Evolutionary conservation across 2,797 vertebrate species (phyloP).

Genomic region (Hypotaenidia okinawae): DNA sequence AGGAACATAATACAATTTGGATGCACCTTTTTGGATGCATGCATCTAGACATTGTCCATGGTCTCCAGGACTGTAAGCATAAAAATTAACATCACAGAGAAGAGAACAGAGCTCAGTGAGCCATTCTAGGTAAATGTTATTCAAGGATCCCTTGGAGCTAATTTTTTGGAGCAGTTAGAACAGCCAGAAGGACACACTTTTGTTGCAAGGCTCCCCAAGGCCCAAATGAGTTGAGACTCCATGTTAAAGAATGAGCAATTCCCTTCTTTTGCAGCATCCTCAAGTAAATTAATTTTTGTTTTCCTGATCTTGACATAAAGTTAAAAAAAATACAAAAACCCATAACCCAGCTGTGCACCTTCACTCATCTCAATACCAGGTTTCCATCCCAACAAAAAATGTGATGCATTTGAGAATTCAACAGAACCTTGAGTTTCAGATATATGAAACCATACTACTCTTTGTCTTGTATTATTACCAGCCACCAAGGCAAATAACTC

Average conservation of each 20-base stretch:
- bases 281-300: slow-evolving; percentile 7
- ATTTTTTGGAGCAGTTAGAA: neutral
- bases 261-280: neutral
- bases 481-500: neutral
- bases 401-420: neutral
- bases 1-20: neutral
- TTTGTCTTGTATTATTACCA: slow-evolving; percentile 12
- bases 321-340: neutral
- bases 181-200: neutral
- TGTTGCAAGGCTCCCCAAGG: neutral
- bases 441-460: neutral
- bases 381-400: slow-evolving; percentile 4
- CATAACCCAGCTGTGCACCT: neutral
- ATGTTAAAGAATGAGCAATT: neutral
- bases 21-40: neutral
- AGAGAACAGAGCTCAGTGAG: neutral
- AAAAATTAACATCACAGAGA: neutral
- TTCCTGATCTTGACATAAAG: neutral
- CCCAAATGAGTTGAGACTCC: neutral
- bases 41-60: neutral
- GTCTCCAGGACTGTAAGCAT: neutral
- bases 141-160: neutral
- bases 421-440: neutral
- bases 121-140: neutral
- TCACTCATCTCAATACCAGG: neutral